Conservation (phyloP, 2,113 vertebrate genomes). For the Eurystomus gularis region DNA sequence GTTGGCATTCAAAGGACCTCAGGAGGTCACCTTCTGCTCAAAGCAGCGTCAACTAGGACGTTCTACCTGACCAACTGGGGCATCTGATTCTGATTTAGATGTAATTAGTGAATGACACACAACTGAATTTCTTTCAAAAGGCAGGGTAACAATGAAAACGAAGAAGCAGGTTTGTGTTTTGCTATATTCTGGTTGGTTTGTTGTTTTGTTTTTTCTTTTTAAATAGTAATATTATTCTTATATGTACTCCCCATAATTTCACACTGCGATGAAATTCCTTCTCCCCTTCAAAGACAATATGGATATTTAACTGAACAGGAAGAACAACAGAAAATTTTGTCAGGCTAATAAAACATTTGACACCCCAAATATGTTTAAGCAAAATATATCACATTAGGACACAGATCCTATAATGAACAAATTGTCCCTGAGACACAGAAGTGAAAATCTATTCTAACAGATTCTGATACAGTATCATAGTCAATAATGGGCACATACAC, state of each 20-base stretch:
- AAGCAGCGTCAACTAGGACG: not conserved
- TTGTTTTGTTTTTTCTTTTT: not conserved
- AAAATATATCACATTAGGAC: not conserved
- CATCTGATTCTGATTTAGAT: not conserved
- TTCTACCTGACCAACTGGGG: not conserved
- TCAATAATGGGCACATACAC: not conserved
- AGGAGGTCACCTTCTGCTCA: not conserved
- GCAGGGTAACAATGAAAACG: not conserved
- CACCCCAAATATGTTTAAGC: not conserved
- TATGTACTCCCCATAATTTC: conserved; percentile 95
- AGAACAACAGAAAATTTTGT: conserved; percentile 10
- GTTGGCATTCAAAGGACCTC: not conserved
- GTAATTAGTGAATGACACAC: not conserved
- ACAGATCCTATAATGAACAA: not conserved
- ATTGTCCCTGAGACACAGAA: not conserved
- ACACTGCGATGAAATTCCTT: conserved; percentile 92
- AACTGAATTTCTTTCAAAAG: not conserved
- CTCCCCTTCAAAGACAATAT: conserved; percentile 92
- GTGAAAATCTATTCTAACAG: not conserved
- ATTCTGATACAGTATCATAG: not conserved
- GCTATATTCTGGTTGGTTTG: too few species aligned
- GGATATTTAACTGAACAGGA: conserved; percentile 85
- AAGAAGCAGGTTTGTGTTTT: not conserved
- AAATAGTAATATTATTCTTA: not conserved
- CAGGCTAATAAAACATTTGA: not conserved